Base-by-base conservation (phyloP, 2,113 vertebrate species). In the Gopherus flavomarginatus region DNA sequence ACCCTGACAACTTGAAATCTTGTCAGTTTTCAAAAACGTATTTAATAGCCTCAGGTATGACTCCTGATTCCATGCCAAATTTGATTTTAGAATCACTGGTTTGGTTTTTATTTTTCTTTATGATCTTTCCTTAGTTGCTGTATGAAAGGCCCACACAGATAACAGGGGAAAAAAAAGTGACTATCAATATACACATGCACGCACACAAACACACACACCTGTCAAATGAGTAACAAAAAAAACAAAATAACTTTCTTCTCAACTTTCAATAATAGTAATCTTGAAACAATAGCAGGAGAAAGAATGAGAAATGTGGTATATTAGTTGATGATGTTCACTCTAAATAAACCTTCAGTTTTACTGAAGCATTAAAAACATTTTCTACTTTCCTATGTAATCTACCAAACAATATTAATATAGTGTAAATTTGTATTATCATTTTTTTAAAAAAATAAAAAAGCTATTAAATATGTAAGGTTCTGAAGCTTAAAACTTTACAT, bases 61-160 rank as follows among this genome's bases (percentile, higher is more conserved):
- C 65, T 92, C 91, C 31, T 65, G 47, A 90, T 35, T 92, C 77
- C 49, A 90, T 82, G 54, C 56, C 44, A 89, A 53, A 38, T 29
- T 13, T 56, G 54, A 13, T 0, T 0, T 13, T 77, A 87, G 6
- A 90, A 59, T 47, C 4, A 22, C 14, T 31, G 62, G 3, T 65
- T 19, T 65, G 31, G 13, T 62, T 56, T 56, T 56, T 54, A 11
- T 21, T 26, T 57, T 27, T 57, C 56, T 57, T 65, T 5, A 86
- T 8, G 75, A 26, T 89, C 56, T 19, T 35, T 91, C 42, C 8
- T 83, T 86, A 84, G 9, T 22, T 2, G 8, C 16, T 82, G 89
- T 38, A 75, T 6, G 52, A 83, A 54, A 56, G 42, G 12, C 8
- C 16, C 21, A 75, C n/a, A 24, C 38, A 22, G 35, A 38, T 16